A percentile compares a stretch with the other conserved stretches of the same genome.
These are phyloP conservation scores for Cryptomyrus ogoouensis DNA, from an alignment of 2,113 vertebrate genomes.

Conservation along the genomic window DNA sequence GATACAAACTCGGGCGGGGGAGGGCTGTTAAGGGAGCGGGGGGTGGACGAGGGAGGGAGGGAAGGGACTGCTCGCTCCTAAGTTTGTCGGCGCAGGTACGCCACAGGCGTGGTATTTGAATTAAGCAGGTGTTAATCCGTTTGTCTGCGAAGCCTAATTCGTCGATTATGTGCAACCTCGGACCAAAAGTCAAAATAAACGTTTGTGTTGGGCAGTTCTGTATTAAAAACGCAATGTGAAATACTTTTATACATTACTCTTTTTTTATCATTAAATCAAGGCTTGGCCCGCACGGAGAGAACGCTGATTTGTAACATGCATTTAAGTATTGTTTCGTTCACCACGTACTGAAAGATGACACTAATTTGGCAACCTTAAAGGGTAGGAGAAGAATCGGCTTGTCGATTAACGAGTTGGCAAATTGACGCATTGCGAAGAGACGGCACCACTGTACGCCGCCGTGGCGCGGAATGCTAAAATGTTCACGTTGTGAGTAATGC, in stretches of 20 bases:
- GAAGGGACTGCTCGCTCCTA: constrained; percentile 5
- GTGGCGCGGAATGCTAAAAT: background rate
- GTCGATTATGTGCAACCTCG: background rate
- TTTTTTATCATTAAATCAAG: background rate
- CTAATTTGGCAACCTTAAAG: background rate
- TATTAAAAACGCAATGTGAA: background rate
- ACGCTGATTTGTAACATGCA: background rate
- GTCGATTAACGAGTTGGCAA: background rate
- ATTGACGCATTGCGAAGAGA: constrained; percentile 8
- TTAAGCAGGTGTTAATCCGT: constrained; percentile 28
- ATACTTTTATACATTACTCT: background rate
- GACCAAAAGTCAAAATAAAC: background rate
- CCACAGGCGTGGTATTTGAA: constrained; percentile 45
- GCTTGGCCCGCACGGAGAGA: background rate
- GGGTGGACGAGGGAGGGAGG: background rate
- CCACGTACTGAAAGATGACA: background rate
- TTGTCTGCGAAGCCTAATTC: background rate
- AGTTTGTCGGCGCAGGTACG: constrained; percentile 51
- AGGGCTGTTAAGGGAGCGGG: constrained; percentile 16
- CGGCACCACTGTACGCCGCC: background rate
- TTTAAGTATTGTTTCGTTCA: background rate
- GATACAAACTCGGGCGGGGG: constrained; percentile 50
- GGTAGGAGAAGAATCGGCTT: background rate
- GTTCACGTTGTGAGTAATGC: background rate
- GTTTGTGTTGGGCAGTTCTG: background rate